Conservation (phyloP, 1,140 invertebrate genomes). For the Ladona fulva region DNA sequence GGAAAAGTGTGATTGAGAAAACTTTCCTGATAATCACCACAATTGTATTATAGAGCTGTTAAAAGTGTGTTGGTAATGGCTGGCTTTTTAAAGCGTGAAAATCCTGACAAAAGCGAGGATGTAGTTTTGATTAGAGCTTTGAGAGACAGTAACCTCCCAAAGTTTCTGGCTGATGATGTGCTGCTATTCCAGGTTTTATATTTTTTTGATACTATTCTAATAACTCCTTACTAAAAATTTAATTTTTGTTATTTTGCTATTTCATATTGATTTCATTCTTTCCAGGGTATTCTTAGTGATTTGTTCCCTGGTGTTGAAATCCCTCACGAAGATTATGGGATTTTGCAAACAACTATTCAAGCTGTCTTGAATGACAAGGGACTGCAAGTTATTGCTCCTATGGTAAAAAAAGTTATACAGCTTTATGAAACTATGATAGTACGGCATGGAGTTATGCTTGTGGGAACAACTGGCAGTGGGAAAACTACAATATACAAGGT, state of each 20-base stretch:
- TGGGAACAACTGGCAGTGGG: constrained; percentile 77
- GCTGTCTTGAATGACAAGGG: constrained; percentile 40
- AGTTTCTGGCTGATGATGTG: constrained; percentile 80
- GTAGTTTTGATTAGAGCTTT: constrained; percentile 72
- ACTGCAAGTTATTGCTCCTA: constrained; percentile 50
- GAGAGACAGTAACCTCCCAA: constrained; percentile 85
- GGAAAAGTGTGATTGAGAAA: neutral
- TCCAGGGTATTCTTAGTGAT: constrained; percentile 77
- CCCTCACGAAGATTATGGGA: constrained; percentile 67
- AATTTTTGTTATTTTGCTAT: neutral
- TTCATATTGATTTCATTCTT: constrained; percentile 13
- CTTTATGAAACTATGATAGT: constrained; percentile 88
- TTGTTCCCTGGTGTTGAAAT: constrained; percentile 76
- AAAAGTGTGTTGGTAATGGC: constrained; percentile 73
- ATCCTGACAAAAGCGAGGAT: constrained; percentile 71
- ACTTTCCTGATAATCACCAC: neutral
- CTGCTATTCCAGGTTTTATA: constrained; percentile 52
- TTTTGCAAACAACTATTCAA: constrained; percentile 51
- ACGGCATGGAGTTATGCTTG: constrained; percentile 87
- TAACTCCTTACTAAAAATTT: too few relatives aligned
- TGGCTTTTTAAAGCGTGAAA: constrained; percentile 73
- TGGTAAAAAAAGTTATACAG: constrained; percentile 70
- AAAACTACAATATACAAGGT: constrained; percentile 63
- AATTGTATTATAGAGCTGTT: constrained; percentile 35
- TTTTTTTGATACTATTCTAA: neutral